Base-by-base conservation (phyloP, 2,797 vertebrate species). In the Sibirionetta formosa region DNA sequence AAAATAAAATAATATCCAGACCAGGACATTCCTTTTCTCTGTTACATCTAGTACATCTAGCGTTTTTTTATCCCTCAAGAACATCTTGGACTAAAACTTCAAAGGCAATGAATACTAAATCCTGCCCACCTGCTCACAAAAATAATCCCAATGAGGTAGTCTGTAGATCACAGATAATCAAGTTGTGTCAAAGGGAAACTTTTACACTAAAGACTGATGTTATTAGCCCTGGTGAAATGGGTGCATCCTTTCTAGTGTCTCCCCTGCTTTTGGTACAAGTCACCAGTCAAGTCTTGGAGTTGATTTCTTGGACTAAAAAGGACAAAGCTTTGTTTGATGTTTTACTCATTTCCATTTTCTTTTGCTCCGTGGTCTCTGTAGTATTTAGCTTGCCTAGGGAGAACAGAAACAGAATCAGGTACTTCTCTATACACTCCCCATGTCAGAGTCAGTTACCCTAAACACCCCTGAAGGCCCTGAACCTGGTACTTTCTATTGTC, bases 21-120 rank as follows among this genome's bases (percentile, higher is more conserved):
- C 14, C 9, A 53, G 17, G 44, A 50, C 23, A 75, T 57, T 73
- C 27, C 36, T 86, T 86, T 79, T 78, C 35, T 85, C 50, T 86
- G 42, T 78, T 85, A 27, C 11, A 72, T 78, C 38, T 73, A 50
- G 9, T 48, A 27, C 14, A 17, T 60, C 16, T 75, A 40, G 4
- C 10, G 6, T 1, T 33, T 82, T 87, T 87, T 86, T 89, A 35
- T 91, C 88, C 65, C 78, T 93, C 72, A 93, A 64, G 64, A 80
- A 40, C 4, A 46, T 72, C n/a, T 78, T 86, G 71, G 82, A 79
- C 31, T 81, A 56, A 57, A 44, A 31, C 76, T 91, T 94, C 68
- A 68, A 73, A 88, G 54, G 20, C 0, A 0, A 61, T 11, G 2
- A 93, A 42, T 54, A 54, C 18, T 56, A 36, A 66, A 60, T 88